phyloP scores from a whole-genome alignment of 2,113 vertebrate genomes.

The Triplophysa rosa region DNA sequence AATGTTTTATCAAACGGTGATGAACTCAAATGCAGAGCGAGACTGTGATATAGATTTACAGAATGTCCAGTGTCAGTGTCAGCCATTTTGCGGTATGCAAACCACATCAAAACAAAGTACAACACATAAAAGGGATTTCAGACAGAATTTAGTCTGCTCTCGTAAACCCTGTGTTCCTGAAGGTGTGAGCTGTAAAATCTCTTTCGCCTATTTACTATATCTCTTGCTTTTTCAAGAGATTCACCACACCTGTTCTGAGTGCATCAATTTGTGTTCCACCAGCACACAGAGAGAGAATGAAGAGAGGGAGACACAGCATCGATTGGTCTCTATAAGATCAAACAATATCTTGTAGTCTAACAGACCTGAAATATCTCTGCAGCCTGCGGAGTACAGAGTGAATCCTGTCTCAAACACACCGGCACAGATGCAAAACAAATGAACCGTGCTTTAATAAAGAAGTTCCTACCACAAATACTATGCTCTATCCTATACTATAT shows the following conservation, averaged over 20 bases:
- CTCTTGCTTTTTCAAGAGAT: background rate
- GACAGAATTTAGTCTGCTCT: background rate
- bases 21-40: no score
- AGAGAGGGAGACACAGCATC: background rate
- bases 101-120: no score
- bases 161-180: background rate
- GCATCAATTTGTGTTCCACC: background rate
- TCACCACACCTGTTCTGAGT: background rate
- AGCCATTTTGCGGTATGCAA: no score
- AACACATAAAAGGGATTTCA: background rate
- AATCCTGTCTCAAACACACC: background rate
- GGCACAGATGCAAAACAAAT: background rate
- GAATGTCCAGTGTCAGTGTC: no score
- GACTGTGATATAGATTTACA: no score
- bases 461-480: no score
- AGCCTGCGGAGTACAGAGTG: background rate
- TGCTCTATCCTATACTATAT: no score
- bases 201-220: background rate
- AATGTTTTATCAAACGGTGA: no score
- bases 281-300: constrained; percentile 26
- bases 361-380: constrained; percentile 27
- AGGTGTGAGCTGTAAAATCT: background rate
- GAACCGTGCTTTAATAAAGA: no score
- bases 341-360: background rate
- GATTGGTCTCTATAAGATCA: background rate